Percentiles rank a stretch among this genome's conserved stretches.
Conservation (phyloP, 2,797 vertebrate species). For the Rhabdomys pumilio region DNA sequence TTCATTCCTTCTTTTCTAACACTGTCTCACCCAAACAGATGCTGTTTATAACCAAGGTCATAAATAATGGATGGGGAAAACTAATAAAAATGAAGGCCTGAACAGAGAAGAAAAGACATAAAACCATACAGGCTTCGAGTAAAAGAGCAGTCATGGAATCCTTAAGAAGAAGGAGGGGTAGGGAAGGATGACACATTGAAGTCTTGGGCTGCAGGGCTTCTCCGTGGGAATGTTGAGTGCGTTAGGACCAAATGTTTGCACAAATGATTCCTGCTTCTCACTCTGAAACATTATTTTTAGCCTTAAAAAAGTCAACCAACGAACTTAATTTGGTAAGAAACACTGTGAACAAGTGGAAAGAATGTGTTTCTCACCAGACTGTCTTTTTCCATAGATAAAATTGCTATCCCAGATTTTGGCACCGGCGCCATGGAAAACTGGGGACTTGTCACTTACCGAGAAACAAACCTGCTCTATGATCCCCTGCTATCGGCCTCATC, state of each 20-base stretch:
- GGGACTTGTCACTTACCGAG: slow-evolving; percentile 98
- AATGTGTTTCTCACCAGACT: slow-evolving; percentile 66
- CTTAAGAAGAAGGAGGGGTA: not conserved
- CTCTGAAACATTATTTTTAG: slow-evolving; percentile 78
- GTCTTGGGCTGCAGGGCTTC: slow-evolving; percentile 50
- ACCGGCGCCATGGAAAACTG: slow-evolving; percentile 99
- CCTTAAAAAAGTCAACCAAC: slow-evolving; percentile 58
- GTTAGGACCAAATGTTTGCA: slow-evolving; percentile 30
- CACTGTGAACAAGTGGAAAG: slow-evolving; percentile 64
- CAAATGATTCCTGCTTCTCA: slow-evolving; percentile 60
- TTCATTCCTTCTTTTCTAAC: not conserved
- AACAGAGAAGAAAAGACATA: slow-evolving; percentile 31
- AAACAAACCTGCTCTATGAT: slow-evolving; percentile 96
- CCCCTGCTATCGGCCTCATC: slow-evolving; percentile 92
- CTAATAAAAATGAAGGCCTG: slow-evolving; percentile 36
- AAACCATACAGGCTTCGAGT: not conserved
- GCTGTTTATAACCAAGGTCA: slow-evolving; percentile 1
- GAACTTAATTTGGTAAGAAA: slow-evolving; percentile 67
- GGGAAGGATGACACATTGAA: not conserved
- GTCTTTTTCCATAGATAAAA: slow-evolving; percentile 92
- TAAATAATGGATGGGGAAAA: not conserved
- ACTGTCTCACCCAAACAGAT: not conserved
- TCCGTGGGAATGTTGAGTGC: slow-evolving; percentile 65
- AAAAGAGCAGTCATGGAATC: not conserved
- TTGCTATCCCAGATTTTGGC: slow-evolving; percentile 99